Percentiles rank a stretch among this genome's conserved stretches.
Conservation (phyloP, 2,888 invertebrate species). For the Rotaria socialis region DNA sequence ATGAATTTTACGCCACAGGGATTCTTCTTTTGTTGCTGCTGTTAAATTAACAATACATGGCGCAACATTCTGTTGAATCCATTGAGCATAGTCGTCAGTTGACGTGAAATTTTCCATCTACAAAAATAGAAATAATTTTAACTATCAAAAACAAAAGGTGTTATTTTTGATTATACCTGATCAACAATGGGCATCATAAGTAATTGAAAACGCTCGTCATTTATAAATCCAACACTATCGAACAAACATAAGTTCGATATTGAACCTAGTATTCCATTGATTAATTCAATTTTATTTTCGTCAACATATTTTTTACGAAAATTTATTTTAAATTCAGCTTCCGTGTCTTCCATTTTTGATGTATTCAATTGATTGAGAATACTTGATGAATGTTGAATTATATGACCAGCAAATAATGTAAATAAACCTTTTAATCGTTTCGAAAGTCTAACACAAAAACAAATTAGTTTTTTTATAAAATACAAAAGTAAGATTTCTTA, state of each 20-base stretch:
- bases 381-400: conserved; percentile 74
- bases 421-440: conserved; percentile 79
- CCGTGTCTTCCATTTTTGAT: neutral
- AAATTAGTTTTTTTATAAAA: neutral
- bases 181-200: conserved; percentile 81
- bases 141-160: neutral
- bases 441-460: conserved; percentile 65
- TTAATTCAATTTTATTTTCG: conserved; percentile 40
- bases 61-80: conserved; percentile 67
- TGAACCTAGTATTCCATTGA: conserved; percentile 39
- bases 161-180: conserved; percentile 63
- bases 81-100: conserved; percentile 63
- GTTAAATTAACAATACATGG: conserved; percentile 78
- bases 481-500: conserved; percentile 46
- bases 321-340: conserved; percentile 3
- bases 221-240: conserved; percentile 77
- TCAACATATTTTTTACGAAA: conserved; percentile 26
- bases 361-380: conserved; percentile 62
- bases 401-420: conserved; percentile 79
- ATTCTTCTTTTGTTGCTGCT: conserved; percentile 73
- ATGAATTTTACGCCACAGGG: conserved; percentile 81
- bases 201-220: conserved; percentile 76
- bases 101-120: neutral
- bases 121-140: neutral
- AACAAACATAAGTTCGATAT: conserved; percentile 65